Evolutionary conservation across 64 coral and sea anemone species (phyloP), one percentile per base, ranked within the genome.

Genomic region (Pocillopora damicornis): DNA sequence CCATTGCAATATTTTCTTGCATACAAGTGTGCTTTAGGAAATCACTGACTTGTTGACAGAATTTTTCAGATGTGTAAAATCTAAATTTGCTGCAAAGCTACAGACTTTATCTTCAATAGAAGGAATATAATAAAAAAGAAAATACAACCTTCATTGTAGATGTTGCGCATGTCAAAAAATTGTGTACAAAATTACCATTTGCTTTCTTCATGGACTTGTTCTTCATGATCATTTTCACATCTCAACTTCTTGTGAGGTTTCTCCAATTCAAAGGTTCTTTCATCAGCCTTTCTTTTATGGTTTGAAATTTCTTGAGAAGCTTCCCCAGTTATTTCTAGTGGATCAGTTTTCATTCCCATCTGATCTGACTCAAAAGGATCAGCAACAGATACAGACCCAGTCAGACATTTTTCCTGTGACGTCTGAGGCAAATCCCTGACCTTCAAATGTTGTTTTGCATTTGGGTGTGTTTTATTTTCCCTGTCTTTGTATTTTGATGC

Each of bases 261-360:
- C 42, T 72, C 38, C 38, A 51, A 0, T 71, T 51, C 62, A 0
- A 25, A 25, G 45, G 65, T 85, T 36, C 26, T 18, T 72, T n/a
- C 37, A 23, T 18, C 65, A n/a, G 65, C 65, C 65, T 85, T 85
- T 58, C 81, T 73, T 85, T 85, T 85, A 51, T 25, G 14, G 57
- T 18, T 68, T 13, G 68, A 9, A n/a, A 58, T 23, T 85, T 85
- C 81, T 58, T 72, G 63, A 5, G 36, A 11, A 34, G 20, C 15
- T 58, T 73, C 42, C 10, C 18, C 20, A 22, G 35, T 20, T 9
- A 23, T 23, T 23, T 71, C 67, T 25, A 23, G 1, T 25, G 67
- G 20, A 30, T 20, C 36, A 58, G 18, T 8, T 26, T 85, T 38
- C 25, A 2, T 20, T 45, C 2, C 18, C 51, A 12, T n/a, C 7